Conservation (phyloP, 2,888 invertebrate species). For the Thymelicus acteon region DNA sequence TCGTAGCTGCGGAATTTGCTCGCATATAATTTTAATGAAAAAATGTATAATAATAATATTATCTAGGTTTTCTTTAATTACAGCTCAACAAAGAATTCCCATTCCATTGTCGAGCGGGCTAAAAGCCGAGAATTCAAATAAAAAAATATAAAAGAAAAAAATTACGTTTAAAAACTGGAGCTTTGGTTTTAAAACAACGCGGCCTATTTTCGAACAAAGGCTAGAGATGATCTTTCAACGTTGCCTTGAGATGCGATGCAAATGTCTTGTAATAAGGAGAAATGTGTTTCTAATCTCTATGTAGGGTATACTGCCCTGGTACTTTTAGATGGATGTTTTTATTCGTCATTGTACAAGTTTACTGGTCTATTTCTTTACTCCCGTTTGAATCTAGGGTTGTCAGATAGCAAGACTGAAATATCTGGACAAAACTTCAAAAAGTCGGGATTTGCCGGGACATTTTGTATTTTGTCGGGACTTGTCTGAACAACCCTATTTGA, state of each 20-base stretch:
- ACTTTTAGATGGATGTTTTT: neutral
- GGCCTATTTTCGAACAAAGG: conserved; percentile 23
- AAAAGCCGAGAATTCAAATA: conserved; percentile 18
- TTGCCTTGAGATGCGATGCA: conserved; percentile 14
- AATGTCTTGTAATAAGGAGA: conserved; percentile 7
- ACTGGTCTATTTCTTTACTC: too few relatives aligned
- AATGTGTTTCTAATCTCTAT: conserved; percentile 2
- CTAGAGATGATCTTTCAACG: conserved; percentile 20
- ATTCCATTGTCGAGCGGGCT: conserved; percentile 18
- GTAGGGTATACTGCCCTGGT: conserved; percentile 3
- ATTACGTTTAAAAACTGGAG: conserved; percentile 8
- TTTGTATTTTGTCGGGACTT: too few relatives aligned
- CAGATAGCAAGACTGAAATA: too few relatives aligned
- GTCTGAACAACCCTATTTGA: too few relatives aligned
- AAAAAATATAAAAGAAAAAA: conserved; percentile 26
- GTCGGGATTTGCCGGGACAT: too few relatives aligned
- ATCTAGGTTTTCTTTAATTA: conserved; percentile 20
- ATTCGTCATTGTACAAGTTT: neutral
- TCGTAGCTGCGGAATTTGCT: neutral
- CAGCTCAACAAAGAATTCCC: conserved; percentile 17
- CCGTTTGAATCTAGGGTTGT: too few relatives aligned
- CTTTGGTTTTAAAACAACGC: conserved; percentile 18
- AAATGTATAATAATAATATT: conserved; percentile 10
- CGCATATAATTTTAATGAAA: conserved; percentile 10
- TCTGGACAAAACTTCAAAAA: too few relatives aligned